A percentile compares a stretch with the other conserved stretches of the same genome.
Evolutionary conservation across 2,113 vertebrate genomes (phyloP).

Genomic region (Noctilio leporinus): DNA sequence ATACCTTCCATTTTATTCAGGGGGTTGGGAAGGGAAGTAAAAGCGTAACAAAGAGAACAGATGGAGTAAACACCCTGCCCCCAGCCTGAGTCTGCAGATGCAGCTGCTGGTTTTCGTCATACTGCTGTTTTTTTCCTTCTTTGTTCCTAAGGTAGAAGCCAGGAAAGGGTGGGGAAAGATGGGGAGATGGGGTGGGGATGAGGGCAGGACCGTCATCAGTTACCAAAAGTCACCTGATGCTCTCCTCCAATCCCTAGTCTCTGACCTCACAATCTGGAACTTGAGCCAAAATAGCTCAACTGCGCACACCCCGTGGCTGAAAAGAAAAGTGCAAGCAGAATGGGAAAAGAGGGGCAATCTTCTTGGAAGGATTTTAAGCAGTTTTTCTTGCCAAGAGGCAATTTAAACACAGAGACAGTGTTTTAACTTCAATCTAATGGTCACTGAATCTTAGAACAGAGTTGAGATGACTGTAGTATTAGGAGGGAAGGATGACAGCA

Average conservation of each 20-base stretch:
- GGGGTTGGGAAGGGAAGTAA: background rate
- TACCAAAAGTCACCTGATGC: conserved; percentile 77
- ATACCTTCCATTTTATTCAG: conserved; percentile 42
- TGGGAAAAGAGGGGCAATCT: background rate
- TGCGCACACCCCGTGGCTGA: conserved; percentile 91
- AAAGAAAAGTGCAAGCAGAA: conserved; percentile 64
- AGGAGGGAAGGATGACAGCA: background rate
- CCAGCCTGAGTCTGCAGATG: conserved; percentile 51
- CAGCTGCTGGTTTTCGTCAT: conserved; percentile 74
- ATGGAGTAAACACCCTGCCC: conserved; percentile 64
- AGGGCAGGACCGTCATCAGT: conserved; percentile 32
- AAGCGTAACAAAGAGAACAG: conserved; percentile 63
- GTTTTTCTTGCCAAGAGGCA: conserved; percentile 1
- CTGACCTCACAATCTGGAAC: conserved; percentile 77
- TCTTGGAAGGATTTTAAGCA: conserved; percentile 6
- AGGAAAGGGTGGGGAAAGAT: conserved; percentile 85
- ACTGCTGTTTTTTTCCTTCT: conserved; percentile 71
- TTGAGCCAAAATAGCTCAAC: conserved; percentile 85
- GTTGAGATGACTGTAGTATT: background rate
- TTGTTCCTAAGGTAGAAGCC: conserved; percentile 78
- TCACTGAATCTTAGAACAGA: background rate
- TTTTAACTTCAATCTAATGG: background rate
- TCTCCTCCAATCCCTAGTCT: conserved; percentile 76
- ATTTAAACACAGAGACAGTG: background rate
- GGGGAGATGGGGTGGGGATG: conserved; percentile 55